Base-by-base conservation (phyloP, 1,140 invertebrate genomes). In the Sminthurinus signatus region DNA sequence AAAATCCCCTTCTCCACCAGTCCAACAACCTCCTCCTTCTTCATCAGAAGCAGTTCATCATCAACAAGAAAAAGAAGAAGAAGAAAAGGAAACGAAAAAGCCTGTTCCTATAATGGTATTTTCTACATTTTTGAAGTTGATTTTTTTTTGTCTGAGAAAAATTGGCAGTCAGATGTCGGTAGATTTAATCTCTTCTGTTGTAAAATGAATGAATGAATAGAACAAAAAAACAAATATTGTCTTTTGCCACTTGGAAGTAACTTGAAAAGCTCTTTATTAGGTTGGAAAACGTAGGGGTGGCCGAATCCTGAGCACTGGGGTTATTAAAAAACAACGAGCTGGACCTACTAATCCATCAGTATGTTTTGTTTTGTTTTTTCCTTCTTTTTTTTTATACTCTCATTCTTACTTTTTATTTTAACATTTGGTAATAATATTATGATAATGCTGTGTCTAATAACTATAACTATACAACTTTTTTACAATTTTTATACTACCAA, bases 251-350 rank as follows among this genome's bases (percentile, higher is more conserved):
- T 31, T 44, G 31, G 54, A 42, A 61, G 52, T 71, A 67, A 71
- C 60, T 65, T 62, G 60, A 60, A 64, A 36, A 71, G 70, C 66
- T 69, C 60, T 67, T 72, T 69, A 21, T n/a, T 65, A 72, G 81
- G 84, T 93, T 56, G 89, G 89, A 21, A 91, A 93, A 74, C 81
- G 91, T 69, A 80, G 90, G 58, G 90, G 89, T 46, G 89, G 89
- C 0, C 84, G 88, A 74, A 86, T 92, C 29, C 78, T 94, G 1
- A 91, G 92, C 75, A 93, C 91, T 43, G 91, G 91, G 43, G 81
- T 92, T 75, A 91, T 94, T 23, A 89, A 91, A 69, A 94, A 94
- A 74, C 81, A 83, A 28, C 86, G 88, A 75, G 81, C 81, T 27
- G 79, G 82, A 55, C n/a, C 21, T 3, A 3, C 43, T 23, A 25